Base-by-base conservation (phyloP, 2,888 invertebrate species). In the Andricus quercusramuli region DNA sequence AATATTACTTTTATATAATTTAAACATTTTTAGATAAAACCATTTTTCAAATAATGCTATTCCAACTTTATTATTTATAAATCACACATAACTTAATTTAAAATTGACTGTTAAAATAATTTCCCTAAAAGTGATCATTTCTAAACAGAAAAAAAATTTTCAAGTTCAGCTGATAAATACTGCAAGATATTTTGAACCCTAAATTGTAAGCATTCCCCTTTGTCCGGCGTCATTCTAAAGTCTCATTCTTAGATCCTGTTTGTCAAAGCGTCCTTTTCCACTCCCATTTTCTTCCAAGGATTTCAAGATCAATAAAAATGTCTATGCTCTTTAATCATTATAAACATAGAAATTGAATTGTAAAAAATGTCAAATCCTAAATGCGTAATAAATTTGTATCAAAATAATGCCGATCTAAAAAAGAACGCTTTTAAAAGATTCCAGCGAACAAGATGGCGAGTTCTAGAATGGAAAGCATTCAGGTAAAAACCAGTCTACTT, bases 381-480 rank as follows among this genome's bases (percentile, higher is more conserved):
- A 64, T 64, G 6, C 13, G 6, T 29, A 29, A 29, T 64, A 64
- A 64, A 29, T 64, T 25, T 64, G 64, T 64, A 64, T 64, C 29
- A 64, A 64, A 64, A 64, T 64, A 64, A 64, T 64, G 25, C 4
- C 13, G 29, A 64, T 64, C 15, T 17, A 64, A 64, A 29, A 64
- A 29, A 64, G 22, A 64, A 64, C 15, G 4, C 22, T 64, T 64
- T 64, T 5, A 6, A 64, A 64, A 56, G 37, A 56, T 74, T 56
- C 56, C 51, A 37, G 56, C 32, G 32, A 74, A 32, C 20, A 32
- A n/a, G 11, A 74, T 44, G 68, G 68, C 44, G 44, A 56, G 56
- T 70, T 74, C 22, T 56, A 74, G 56, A 74, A 74, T 74, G 51
- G 32, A 37, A 74, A 74, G 74, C 74, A 74, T 74, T 74, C 74